These are phyloP conservation scores for Salvelinus alpinus DNA, from an alignment of 2,113 vertebrate genomes.

Conservation along the genomic window DNA sequence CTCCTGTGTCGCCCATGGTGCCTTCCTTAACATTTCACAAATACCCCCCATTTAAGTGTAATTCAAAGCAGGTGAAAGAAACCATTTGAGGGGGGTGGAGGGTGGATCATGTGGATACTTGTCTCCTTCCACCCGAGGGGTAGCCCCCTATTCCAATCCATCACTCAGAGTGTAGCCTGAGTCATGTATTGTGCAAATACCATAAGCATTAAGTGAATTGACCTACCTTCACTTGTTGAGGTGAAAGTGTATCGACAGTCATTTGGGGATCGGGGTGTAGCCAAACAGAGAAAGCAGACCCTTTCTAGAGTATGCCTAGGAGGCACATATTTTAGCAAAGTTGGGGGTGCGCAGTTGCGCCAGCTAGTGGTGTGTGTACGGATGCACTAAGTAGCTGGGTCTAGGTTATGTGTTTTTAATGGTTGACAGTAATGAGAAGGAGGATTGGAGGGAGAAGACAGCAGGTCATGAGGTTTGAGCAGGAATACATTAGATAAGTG, in stretches of 20 bases:
- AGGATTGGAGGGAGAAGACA: not conserved
- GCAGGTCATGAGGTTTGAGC: constrained; percentile 20
- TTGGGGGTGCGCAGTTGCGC: not conserved
- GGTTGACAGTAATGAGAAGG: constrained; percentile 17
- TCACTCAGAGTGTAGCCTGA: constrained; percentile 49
- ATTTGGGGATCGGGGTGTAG: constrained; percentile 55
- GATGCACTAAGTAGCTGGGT: not conserved
- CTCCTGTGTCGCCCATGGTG: constrained; percentile 6
- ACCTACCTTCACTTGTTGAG: constrained; percentile 23
- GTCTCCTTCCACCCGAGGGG: constrained; percentile 45
- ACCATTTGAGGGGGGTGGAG: constrained; percentile 8
- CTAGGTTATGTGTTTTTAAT: constrained; percentile 6
- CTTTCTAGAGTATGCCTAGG: constrained; percentile 17
- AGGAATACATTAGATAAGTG: constrained; percentile 35
- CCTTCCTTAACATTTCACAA: constrained; percentile 42
- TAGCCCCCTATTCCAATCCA: constrained; percentile 18
- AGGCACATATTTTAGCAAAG: constrained; percentile 42
- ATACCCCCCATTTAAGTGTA: not conserved
- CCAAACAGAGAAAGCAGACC: constrained; percentile 47
- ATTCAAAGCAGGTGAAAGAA: constrained; percentile 35
- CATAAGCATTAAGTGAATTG: constrained; percentile 38
- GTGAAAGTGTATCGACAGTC: constrained; percentile 61
- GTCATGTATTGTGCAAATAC: constrained; percentile 45
- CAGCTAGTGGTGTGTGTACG: not conserved
- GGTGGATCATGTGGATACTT: constrained; percentile 34